phyloP scores from a whole-genome alignment of 2,888 invertebrate species.

The Tortricodes alternella region DNA sequence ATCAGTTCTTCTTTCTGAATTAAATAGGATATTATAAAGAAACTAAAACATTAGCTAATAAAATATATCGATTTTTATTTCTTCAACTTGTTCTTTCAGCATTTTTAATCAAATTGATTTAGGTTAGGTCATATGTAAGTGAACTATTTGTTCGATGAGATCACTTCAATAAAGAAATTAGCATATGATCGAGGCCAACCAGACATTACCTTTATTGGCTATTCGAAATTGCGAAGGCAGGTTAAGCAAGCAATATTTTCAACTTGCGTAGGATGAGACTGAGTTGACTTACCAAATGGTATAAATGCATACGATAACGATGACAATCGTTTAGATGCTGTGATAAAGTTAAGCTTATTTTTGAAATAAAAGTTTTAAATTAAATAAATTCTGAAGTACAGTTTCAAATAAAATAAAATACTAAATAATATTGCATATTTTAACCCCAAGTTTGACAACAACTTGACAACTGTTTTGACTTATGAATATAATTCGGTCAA shows the following conservation, averaged over 20 bases:
- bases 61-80: too few species aligned
- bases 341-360: not conserved
- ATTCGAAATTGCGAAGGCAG: constrained; percentile 19
- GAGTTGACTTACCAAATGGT: constrained; percentile 24
- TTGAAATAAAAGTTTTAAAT: not conserved
- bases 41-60: too few species aligned
- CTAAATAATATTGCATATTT: constrained; percentile 1
- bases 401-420: constrained; percentile 7
- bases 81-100: too few species aligned
- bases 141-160: constrained; percentile 15
- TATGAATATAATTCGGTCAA: constrained; percentile 1
- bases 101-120: not conserved
- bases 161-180: constrained; percentile 9
- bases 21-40: too few species aligned
- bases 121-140: constrained; percentile 18
- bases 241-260: constrained; percentile 10
- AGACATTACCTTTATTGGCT: constrained; percentile 1
- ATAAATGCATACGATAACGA: constrained; percentile 3
- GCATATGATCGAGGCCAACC: constrained; percentile 16
- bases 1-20: too few species aligned
- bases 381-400: not conserved
- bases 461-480: constrained; percentile 4
- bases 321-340: not conserved
- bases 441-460: too few species aligned
- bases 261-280: constrained; percentile 22